phyloP scores from a whole-genome alignment of 1,140 invertebrate genomes.

The Leptopilina boulardi region DNA sequence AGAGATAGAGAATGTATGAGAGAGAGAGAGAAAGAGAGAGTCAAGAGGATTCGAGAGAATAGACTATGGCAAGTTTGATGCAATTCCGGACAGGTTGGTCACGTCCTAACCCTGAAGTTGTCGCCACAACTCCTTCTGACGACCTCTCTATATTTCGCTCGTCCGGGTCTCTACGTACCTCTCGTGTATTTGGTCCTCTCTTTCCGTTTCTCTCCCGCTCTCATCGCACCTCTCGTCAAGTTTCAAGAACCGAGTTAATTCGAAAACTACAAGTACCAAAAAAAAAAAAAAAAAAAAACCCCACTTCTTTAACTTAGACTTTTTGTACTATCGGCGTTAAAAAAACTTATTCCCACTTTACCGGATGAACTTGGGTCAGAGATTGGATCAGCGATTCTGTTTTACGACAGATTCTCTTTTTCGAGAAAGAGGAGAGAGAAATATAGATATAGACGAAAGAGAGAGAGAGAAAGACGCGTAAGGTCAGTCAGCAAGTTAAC shows the following conservation, averaged over 20 bases:
- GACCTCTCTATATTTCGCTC: not conserved
- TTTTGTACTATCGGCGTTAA: constrained; percentile 25
- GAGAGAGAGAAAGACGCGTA: no score
- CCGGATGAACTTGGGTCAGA: constrained; percentile 2
- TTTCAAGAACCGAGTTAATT: constrained; percentile 51
- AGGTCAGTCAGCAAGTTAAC: constrained; percentile 13
- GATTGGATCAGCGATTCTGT: constrained; percentile 40
- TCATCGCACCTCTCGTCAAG: constrained; percentile 38
- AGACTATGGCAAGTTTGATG: constrained; percentile 51
- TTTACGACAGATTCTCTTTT: constrained; percentile 34
- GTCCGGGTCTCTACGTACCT: not conserved
- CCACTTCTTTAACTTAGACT: constrained; percentile 41
- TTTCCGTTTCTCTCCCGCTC: constrained; percentile 35
- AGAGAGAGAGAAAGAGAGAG: not conserved
- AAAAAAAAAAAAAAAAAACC: no score
- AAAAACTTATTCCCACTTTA: constrained; percentile 43
- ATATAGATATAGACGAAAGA: no score
- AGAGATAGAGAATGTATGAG: not conserved
- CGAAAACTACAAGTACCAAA: constrained; percentile 47
- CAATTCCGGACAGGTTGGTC: constrained; percentile 55
- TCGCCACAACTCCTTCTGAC: constrained; percentile 19
- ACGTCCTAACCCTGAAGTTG: constrained; percentile 49
- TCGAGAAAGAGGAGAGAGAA: no score
- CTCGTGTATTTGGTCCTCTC: constrained; percentile 37
- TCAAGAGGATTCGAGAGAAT: constrained; percentile 35